Percentiles rank a stretch among this genome's conserved stretches.
Evolutionary conservation across 2,888 invertebrate genomes (phyloP).

Genomic region (Eucriotettix oculatus): DNA sequence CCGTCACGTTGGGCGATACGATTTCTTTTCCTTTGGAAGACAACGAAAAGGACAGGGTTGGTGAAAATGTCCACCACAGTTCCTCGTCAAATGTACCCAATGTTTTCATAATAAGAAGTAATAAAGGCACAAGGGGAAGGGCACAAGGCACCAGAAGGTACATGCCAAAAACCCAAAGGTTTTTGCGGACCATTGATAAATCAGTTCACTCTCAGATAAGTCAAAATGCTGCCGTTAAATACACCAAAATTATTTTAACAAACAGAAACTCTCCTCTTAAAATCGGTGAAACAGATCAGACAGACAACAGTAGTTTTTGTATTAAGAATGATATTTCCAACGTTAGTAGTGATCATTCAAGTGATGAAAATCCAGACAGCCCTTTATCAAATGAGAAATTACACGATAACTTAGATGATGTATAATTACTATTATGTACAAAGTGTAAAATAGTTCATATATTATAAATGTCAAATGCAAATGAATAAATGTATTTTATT

Average conservation of each 20-base stretch:
- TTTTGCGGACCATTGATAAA: conserved; percentile 2
- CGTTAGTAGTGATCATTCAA: background rate
- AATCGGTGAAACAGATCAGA: conserved; percentile 1
- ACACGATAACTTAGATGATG: too few species aligned
- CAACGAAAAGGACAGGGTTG: background rate
- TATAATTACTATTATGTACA: too few species aligned
- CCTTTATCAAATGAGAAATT: too few species aligned
- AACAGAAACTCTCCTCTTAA: conserved; percentile 3
- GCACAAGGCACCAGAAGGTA: background rate
- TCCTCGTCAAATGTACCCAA: background rate
- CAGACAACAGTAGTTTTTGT: background rate
- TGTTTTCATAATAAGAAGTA: background rate
- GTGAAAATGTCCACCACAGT: background rate
- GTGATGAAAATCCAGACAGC: background rate
- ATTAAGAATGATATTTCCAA: background rate
- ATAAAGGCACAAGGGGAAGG: background rate
- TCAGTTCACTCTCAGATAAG: background rate
- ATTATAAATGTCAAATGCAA: too few species aligned
- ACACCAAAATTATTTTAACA: conserved; percentile 5
- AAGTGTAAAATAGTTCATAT: too few species aligned
- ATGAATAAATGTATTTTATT: too few species aligned
- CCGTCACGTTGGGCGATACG: conserved; percentile 6
- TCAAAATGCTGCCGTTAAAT: background rate
- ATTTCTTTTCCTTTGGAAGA: conserved; percentile 10
- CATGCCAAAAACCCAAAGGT: conserved; percentile 3